These are phyloP conservation scores for Xiphorhynchus elegans DNA, from an alignment of 2,113 vertebrate species.

Conservation along the genomic window DNA sequence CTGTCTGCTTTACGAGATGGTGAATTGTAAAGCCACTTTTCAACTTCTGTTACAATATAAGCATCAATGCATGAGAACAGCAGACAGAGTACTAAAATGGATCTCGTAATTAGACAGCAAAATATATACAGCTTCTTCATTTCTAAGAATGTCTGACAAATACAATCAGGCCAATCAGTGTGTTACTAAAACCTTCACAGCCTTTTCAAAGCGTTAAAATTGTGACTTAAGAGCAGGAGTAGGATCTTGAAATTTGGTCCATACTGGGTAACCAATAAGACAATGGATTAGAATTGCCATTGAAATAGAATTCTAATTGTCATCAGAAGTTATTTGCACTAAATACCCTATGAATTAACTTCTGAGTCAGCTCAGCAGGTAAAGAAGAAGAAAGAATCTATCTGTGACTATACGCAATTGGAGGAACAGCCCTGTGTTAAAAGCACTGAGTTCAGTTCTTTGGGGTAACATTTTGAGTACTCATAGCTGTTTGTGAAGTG, in stretches of 20 bases:
- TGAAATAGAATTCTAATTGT: background rate
- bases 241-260: background rate
- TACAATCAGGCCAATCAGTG: background rate
- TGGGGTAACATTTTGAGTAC: background rate
- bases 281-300: background rate
- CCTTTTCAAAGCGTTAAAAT: background rate
- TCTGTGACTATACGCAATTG: accelerated
- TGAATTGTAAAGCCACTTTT: background rate
- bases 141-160: background rate
- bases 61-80: background rate
- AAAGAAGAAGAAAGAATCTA: background rate
- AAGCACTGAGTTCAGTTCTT: background rate
- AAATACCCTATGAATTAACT: background rate
- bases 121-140: background rate
- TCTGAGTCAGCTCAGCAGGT: background rate
- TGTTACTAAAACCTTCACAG: background rate
- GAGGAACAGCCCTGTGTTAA: background rate
- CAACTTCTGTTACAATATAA: background rate
- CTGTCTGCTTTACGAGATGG: background rate
- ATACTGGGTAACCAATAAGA: background rate
- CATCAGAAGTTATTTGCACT: background rate
- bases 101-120: background rate
- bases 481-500: background rate
- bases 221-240: background rate
- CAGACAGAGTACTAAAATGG: background rate